Evolutionary conservation across 2,888 invertebrate genomes (phyloP), one percentile per base, ranked within the genome.

Genomic region (Smittia sp.): DNA sequence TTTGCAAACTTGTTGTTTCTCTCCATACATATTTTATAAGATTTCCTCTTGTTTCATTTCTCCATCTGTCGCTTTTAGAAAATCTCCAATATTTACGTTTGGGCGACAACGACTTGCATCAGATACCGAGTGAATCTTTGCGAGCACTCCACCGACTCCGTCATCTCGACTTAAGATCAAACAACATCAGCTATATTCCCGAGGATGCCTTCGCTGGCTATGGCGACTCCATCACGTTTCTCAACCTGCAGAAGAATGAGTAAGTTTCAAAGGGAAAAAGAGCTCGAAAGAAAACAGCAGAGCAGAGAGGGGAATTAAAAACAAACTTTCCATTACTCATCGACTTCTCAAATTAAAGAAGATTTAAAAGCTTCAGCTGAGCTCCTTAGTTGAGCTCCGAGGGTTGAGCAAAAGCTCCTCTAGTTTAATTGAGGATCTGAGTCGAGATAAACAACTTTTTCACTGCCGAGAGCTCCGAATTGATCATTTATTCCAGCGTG

Each of bases 211-310:
- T 95, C 81, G 88, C 90, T 6, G 92, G 93, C 66, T 96, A 91
- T 79, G 95, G 95, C 24, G 93, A 93, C 80, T 93, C 93, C 27
- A 91, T 96, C 76, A 94, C 95, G n/a, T 95, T 94, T 83, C 87
- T 96, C 27, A 94, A 94, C 81, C 84, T 96, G 76, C 94, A 95
- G 79, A 94, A 94, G 81, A 95, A 95, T 81, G 90, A 91, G 94
- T 94, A 85, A 90, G 89, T 84, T 74, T 68, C 54, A 3, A 62
- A 62, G 20, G 9, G 9, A 62, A 62, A 46, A 46, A n/a, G n/a
- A 13, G 15, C 20, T 62, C 7, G 4, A n/a, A 13, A 24, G 11
- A 11, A 66, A 9, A 27, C 7, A 15, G 1, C 15, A 66, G 18
- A 15, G 15, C 25, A 66, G 20, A 20, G 13, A 25, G 13, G 38